These are phyloP conservation scores for Drosophila kepulauana DNA, from an alignment of 1,140 invertebrate genomes.

Conservation along the genomic window DNA sequence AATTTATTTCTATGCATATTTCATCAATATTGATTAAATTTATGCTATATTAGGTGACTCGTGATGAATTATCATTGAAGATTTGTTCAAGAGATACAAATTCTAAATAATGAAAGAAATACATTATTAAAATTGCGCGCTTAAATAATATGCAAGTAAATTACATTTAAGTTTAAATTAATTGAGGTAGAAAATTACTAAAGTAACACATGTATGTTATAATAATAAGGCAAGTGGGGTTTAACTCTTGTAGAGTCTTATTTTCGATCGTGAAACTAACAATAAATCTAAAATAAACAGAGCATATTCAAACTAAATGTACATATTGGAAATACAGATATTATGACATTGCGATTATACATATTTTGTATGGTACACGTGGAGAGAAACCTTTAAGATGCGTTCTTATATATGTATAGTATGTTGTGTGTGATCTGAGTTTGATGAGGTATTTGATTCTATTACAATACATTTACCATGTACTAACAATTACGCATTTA, in stretches of 20 bases:
- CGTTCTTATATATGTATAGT: slow-evolving; percentile 6
- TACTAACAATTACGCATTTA: slow-evolving; percentile 23
- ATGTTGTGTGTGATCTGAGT: slow-evolving; percentile 47
- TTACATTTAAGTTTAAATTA: slow-evolving; percentile 79
- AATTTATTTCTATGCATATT: slow-evolving; percentile 44
- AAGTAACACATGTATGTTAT: slow-evolving; percentile 76
- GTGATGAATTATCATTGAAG: slow-evolving; percentile 29
- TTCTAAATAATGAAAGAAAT: slow-evolving; percentile 27
- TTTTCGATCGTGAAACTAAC: slow-evolving; percentile 64
- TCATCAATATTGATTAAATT: slow-evolving; percentile 43
- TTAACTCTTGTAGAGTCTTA: slow-evolving; percentile 75
- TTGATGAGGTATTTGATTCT: slow-evolving; percentile 73
- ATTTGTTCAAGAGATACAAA: slow-evolving; percentile 35
- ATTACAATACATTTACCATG: slow-evolving; percentile 47
- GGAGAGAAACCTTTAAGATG: slow-evolving; percentile 34
- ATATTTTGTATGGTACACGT: slow-evolving; percentile 17
- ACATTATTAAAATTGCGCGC: slow-evolving; percentile 52
- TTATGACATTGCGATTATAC: slow-evolving; percentile 17
- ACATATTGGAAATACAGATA: slow-evolving; percentile 26
- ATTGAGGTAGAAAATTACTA: slow-evolving; percentile 82
- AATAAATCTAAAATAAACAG: slow-evolving; percentile 54
- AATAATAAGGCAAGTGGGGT: slow-evolving; percentile 76
- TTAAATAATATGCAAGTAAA: slow-evolving; percentile 73
- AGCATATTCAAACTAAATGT: slow-evolving; percentile 46
- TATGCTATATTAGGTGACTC: slow-evolving; percentile 57